Conservation (phyloP, 2,113 vertebrate species). For the Hippocampus barbouri region DNA sequence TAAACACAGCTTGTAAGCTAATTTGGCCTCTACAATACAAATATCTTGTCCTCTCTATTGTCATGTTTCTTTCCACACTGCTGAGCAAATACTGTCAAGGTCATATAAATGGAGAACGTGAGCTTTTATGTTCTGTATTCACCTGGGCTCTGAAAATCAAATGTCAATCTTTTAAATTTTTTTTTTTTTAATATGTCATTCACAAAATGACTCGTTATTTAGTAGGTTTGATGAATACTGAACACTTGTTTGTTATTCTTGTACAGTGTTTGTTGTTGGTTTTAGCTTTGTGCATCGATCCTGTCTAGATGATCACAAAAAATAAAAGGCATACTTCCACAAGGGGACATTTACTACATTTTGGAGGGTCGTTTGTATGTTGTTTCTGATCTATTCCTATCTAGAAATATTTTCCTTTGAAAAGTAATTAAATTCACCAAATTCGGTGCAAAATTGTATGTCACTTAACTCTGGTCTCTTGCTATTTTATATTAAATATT, state of each 20-base stretch:
- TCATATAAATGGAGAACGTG: not conserved
- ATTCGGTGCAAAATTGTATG: not conserved
- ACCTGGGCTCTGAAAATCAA: not conserved
- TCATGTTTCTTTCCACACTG: not conserved
- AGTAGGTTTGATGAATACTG: not conserved
- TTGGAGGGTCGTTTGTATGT: no score
- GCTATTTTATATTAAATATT: not conserved
- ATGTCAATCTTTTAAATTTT: not conserved
- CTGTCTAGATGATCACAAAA: not conserved
- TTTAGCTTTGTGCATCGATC: not conserved
- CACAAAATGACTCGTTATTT: no score
- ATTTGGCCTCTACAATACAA: no score
- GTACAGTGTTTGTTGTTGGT: not conserved
- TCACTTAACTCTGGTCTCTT: not conserved
- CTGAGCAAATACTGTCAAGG: not conserved
- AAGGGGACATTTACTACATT: not conserved
- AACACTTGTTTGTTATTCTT: not conserved
- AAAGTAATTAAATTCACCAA: not conserved
- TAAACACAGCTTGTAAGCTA: no score
- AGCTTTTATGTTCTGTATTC: not conserved
- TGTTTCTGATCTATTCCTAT: not conserved
- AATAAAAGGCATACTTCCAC: not conserved
- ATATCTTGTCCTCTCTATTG: not conserved
- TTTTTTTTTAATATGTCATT: not conserved
- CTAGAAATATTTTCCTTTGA: not conserved